Conservation (phyloP, 2,113 vertebrate genomes). For the Anarrhichthys ocellatus region DNA sequence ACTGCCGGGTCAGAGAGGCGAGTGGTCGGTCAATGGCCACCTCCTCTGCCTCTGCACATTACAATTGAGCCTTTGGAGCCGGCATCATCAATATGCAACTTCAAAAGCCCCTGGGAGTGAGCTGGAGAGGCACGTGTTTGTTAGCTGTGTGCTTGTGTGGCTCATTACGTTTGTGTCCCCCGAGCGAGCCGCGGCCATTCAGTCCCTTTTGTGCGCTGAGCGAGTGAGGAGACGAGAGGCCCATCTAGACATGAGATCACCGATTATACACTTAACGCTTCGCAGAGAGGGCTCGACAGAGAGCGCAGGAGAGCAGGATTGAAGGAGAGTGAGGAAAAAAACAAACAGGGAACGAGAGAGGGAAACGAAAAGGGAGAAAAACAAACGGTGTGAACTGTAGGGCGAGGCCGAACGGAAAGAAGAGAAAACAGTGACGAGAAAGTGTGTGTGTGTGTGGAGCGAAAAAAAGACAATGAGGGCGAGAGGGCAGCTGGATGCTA, state of each 20-base stretch:
- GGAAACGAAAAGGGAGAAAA: conserved; percentile 40
- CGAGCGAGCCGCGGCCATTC: conserved; percentile 75
- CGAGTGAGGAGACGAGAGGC: conserved; percentile 74
- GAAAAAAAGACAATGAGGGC: conserved; percentile 37
- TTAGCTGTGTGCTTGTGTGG: conserved; percentile 36
- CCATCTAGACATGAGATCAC: conserved; percentile 83
- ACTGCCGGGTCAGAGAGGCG: conserved; percentile 58
- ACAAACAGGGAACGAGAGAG: conserved; percentile 10
- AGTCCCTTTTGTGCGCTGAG: conserved; percentile 77
- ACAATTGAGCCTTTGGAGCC: conserved; percentile 62
- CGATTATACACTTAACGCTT: conserved; percentile 84
- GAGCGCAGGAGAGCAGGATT: conserved; percentile 61
- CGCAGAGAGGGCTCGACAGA: conserved; percentile 72
- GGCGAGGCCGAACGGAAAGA: conserved; percentile 17
- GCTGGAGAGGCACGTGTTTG: conserved; percentile 53
- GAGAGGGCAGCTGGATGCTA: conserved; percentile 34
- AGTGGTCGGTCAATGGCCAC: conserved; percentile 68
- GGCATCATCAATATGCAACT: conserved; percentile 76
- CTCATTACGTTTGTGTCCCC: conserved; percentile 79
- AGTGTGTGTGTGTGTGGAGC: background rate
- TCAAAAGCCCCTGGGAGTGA: conserved; percentile 73
- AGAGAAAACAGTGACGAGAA: conserved; percentile 29
- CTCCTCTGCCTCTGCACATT: conserved; percentile 57
- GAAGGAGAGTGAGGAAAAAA: conserved; percentile 34
- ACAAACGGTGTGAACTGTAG: conserved; percentile 53